Evolutionary conservation across 1,140 invertebrate genomes (phyloP), one percentile per base, ranked within the genome.

Genomic region (Campoletis sonorensis): DNA sequence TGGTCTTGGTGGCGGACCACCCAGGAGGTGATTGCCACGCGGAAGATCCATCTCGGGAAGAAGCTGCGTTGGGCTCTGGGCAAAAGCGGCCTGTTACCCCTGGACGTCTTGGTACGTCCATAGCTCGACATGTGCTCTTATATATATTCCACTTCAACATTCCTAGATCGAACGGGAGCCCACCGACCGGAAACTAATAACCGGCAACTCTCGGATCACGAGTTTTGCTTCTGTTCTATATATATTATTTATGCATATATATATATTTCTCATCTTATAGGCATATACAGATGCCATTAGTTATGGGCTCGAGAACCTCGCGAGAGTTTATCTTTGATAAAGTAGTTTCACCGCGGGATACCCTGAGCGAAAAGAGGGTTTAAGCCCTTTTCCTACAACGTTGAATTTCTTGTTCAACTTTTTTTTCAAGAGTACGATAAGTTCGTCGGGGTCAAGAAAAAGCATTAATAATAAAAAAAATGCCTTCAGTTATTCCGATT

Each of bases 11-110:
- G 61, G 58, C 7, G 71, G 88, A 89, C 88, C 88, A 89, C 88
- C 88, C 88, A 89, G 85, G 84, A 88, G 88, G 88, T 89, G 88
- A 89, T 89, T 88, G 87, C 88, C 85, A 83, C 85, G 87, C 84
- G 82, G 87, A 85, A 86, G 85, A 87, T 88, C 83, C 84, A 89
- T 87, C 86, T 86, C 77, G 79, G 64, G 64, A 37, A 71, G 67
- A 80, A 21, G 72, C 27, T 73, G 33, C 23, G 45, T 54, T 54
- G 58, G 23, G 58, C 67, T 72, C 54, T n/a, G 18, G 81, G 79
- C 83, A 30, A 33, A 18, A 23, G 23, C 49, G 30, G 23, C 27
- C 21, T 27, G 45, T 54, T 76, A 76, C 18, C 21, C 79, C 79
- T 30, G 13, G 40, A 45, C 40, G 40, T 45, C 40, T 0, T 13